phyloP scores from a whole-genome alignment of 2,888 invertebrate species.

The Thelaira solivaga region DNA sequence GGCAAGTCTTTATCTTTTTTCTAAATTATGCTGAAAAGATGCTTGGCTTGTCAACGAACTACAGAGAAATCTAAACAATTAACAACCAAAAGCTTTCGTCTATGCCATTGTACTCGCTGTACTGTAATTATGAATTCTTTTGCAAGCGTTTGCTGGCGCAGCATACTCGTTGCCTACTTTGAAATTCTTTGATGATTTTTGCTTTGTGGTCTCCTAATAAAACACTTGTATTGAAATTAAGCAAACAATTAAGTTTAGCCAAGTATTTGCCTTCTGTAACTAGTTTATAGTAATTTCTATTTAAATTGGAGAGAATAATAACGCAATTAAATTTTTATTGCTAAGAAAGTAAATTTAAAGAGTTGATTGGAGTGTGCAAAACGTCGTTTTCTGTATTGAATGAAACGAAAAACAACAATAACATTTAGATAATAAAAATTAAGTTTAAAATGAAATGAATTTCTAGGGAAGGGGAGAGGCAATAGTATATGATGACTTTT shows the following conservation, averaged over 20 bases:
- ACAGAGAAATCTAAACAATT: constrained; percentile 31
- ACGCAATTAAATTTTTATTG: neutral
- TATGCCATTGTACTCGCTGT: neutral
- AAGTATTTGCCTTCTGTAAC: too few relatives aligned
- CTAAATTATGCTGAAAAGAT: neutral
- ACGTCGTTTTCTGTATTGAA: too few relatives aligned
- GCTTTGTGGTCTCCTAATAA: constrained; percentile 1
- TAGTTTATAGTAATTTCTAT: too few relatives aligned
- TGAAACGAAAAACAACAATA: too few relatives aligned
- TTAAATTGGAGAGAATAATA: neutral
- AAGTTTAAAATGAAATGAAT: too few relatives aligned
- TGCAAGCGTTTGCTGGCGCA: neutral
- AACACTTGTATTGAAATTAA: neutral
- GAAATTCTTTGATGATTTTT: constrained; percentile 8
- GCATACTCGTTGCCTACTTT: too few relatives aligned
- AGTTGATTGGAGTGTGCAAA: too few relatives aligned
- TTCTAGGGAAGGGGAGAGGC: too few relatives aligned
- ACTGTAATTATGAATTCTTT: constrained; percentile 8
- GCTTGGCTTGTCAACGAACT: constrained; percentile 23
- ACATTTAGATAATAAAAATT: too few relatives aligned
- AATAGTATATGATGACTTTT: too few relatives aligned
- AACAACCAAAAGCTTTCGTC: constrained; percentile 2
- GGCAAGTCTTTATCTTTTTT: constrained; percentile 3
- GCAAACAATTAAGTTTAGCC: too few relatives aligned
- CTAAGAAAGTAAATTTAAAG: too few relatives aligned